These are phyloP conservation scores for Syngnathus rostellatus DNA, from an alignment of 2,797 vertebrate species.

Conservation along the genomic window DNA sequence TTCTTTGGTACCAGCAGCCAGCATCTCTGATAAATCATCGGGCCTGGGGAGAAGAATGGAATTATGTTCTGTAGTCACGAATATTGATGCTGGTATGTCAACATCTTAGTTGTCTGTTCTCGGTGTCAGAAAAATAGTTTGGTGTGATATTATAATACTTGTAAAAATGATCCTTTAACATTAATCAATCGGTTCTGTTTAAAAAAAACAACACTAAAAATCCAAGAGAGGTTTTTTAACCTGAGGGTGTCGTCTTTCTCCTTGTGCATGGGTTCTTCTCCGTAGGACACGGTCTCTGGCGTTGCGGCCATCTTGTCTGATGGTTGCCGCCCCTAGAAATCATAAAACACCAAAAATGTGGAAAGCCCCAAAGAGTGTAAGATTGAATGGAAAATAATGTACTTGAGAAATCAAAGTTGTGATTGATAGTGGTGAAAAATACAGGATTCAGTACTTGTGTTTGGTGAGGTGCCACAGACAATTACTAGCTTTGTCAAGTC, in stretches of 20 bases:
- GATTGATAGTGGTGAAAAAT: background rate
- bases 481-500: no score
- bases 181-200: background rate
- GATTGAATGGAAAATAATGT: background rate
- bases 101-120: no score
- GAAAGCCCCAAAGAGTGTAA: background rate
- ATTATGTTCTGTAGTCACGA: background rate
- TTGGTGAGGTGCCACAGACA: background rate
- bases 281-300: conserved; percentile 35
- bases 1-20: conserved; percentile 90
- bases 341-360: background rate
- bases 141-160: no score
- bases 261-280: conserved; percentile 41
- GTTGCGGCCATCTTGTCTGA: conserved; percentile 41
- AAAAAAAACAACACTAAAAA: background rate
- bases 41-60: conserved; percentile 55
- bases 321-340: background rate
- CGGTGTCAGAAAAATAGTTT: no score
- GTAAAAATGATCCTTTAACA: no score
- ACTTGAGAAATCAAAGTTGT: background rate
- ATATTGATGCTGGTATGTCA: background rate
- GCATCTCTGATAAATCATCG: conserved; percentile 85
- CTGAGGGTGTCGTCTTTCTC: conserved; percentile 42
- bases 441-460: no score
- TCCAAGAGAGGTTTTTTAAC: conserved; percentile 25